Evolutionary conservation across 2,797 vertebrate genomes (phyloP).

Genomic region (Chelon auratus): DNA sequence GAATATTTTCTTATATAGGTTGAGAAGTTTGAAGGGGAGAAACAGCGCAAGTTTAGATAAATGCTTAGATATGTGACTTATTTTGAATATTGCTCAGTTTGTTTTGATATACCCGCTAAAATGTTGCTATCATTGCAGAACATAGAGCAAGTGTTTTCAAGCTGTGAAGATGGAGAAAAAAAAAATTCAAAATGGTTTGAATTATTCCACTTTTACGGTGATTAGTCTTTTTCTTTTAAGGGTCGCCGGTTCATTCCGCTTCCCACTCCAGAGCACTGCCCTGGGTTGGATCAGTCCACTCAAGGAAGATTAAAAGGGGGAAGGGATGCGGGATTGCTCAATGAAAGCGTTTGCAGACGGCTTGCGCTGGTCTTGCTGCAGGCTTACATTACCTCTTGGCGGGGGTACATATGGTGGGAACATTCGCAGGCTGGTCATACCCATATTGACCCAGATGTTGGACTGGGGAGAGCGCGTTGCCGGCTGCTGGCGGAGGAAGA

Average conservation of each 20-base stretch:
- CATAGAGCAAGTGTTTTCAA: conserved; percentile 12
- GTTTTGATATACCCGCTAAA: not conserved
- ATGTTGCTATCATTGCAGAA: not conserved
- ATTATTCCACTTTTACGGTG: conserved; percentile 23
- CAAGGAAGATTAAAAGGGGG: conserved; percentile 45
- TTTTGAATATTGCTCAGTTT: not conserved
- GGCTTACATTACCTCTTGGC: conserved; percentile 97
- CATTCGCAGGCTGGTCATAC: conserved; percentile 99
- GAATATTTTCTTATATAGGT: not conserved
- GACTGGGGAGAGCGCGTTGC: conserved; percentile 95
- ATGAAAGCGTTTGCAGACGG: conserved; percentile 49
- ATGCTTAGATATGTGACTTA: too few relatives aligned
- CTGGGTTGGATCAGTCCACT: conserved; percentile 63
- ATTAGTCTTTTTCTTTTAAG: conserved; percentile 39
- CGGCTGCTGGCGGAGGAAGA: conserved; percentile 96
- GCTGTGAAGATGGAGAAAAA: conserved; percentile 55
- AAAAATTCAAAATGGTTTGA: conserved; percentile 24
- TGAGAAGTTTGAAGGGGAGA: not conserved
- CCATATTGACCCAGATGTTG: conserved; percentile 99
- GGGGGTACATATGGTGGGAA: conserved; percentile 92
- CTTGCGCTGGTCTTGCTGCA: conserved; percentile 93
- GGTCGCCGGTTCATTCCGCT: conserved; percentile 32
- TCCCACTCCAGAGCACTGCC: conserved; percentile 38
- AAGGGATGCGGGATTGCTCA: conserved; percentile 40
- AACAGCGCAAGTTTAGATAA: not conserved